These are phyloP conservation scores for Gymnocheta viridis DNA, from an alignment of 2,888 invertebrate genomes.

Conservation along the genomic window DNA sequence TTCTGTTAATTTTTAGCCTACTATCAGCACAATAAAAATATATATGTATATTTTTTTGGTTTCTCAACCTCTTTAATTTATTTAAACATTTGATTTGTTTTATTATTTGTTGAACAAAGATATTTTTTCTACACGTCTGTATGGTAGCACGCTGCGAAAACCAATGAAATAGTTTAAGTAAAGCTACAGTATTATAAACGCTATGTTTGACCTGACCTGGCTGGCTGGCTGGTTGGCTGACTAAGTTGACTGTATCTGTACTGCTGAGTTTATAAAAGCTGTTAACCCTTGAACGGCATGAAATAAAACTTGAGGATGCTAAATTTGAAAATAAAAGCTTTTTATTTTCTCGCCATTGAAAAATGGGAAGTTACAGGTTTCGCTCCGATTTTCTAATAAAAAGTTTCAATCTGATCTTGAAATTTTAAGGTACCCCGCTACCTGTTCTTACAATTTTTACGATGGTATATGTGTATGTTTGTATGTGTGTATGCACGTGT, in stretches of 20 bases:
- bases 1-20: background rate
- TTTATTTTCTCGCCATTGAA: too few species aligned
- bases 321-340: background rate
- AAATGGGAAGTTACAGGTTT: too few species aligned
- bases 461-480: too few species aligned
- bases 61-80: slow-evolving; percentile 30
- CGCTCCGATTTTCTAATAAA: too few species aligned
- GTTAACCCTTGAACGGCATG: slow-evolving; percentile 26
- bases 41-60: background rate
- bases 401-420: too few species aligned
- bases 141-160: slow-evolving; percentile 64
- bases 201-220: slow-evolving; percentile 58
- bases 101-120: slow-evolving; percentile 5
- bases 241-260: slow-evolving; percentile 39
- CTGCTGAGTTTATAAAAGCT: slow-evolving; percentile 1
- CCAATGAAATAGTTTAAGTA: slow-evolving; percentile 61
- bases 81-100: slow-evolving; percentile 43
- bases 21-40: background rate
- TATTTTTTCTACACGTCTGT: slow-evolving; percentile 49
- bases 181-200: slow-evolving; percentile 63
- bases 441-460: too few species aligned
- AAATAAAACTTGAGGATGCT: background rate
- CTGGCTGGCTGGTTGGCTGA: slow-evolving; percentile 29
- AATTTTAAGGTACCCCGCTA: too few species aligned
- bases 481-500: too few species aligned